Percentiles rank a stretch among this genome's conserved stretches.
These are phyloP conservation scores for Ctenochaetus hawaiiensis DNA, from an alignment of 2,797 vertebrate species.

Conservation along the genomic window DNA sequence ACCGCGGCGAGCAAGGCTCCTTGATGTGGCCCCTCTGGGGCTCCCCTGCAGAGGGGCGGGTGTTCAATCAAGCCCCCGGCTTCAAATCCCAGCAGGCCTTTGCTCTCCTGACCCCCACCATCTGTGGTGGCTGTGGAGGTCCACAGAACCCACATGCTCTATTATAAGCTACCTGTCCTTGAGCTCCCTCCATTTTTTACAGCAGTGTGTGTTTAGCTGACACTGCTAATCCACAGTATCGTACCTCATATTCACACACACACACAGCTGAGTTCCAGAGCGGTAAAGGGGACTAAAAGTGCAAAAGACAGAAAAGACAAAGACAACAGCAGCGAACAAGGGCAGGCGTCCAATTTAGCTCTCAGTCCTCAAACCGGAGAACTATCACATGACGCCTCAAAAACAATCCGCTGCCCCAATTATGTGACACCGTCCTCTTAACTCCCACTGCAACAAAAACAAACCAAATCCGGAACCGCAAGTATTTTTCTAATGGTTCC, in stretches of 20 bases:
- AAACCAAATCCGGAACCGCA: conserved; percentile 40
- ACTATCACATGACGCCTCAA: conserved; percentile 33
- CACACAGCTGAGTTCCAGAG: conserved; percentile 3
- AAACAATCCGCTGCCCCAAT: conserved; percentile 37
- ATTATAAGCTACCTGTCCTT: conserved; percentile 78
- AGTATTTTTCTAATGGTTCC: conserved; percentile 55
- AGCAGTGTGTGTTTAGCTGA: conserved; percentile 56
- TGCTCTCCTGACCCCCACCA: conserved; percentile 69
- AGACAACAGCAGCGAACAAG: conserved; percentile 34
- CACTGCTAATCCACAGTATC: conserved; percentile 42
- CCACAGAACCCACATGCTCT: conserved; percentile 46
- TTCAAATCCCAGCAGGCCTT: conserved; percentile 72
- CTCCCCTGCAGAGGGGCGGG: conserved; percentile 60
- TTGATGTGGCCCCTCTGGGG: conserved; percentile 59
- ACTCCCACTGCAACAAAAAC: conserved; percentile 38
- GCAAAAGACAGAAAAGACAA: conserved; percentile 18
- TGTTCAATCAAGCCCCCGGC: conserved; percentile 82
- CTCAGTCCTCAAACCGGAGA: conserved; percentile 42
- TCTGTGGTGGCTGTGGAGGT: conserved; percentile 65
- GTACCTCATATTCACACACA: conserved; percentile 15
- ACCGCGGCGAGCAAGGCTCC: conserved; percentile 44
- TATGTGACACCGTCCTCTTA: conserved; percentile 28
- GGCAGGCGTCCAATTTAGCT: conserved; percentile 61
- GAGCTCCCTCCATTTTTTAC: conserved; percentile 39
- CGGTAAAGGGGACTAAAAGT: conserved; percentile 15